Conservation (phyloP, 2,113 vertebrate species). For the Phalacrocorax brasilianus region DNA sequence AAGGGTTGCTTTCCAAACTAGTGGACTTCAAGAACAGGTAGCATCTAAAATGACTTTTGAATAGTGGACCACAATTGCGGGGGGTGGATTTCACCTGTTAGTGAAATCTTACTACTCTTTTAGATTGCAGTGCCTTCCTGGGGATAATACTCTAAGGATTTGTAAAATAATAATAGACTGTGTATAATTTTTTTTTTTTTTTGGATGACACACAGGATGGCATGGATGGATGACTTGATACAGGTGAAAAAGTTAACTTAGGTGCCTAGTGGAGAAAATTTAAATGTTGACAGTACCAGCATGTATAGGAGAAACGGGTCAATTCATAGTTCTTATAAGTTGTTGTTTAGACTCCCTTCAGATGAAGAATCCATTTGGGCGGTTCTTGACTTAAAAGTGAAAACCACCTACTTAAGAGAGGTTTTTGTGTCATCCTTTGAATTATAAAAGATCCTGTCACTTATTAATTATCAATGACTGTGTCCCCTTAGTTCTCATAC, state of each 20-base stretch:
- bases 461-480: neutral
- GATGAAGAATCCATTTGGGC: neutral
- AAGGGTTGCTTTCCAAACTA: neutral
- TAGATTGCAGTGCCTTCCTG: neutral
- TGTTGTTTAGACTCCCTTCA: neutral
- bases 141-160: neutral
- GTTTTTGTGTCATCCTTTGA: neutral
- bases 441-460: neutral
- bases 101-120: neutral
- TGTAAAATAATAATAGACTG: neutral
- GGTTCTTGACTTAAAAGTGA: neutral
- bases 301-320: neutral
- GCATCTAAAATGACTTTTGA: neutral
- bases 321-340: neutral
- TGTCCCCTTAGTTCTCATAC: neutral
- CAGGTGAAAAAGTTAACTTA: neutral
- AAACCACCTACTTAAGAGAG: neutral
- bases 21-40: neutral
- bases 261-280: neutral
- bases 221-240: neutral
- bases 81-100: neutral
- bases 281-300: neutral
- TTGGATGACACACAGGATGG: too few species aligned
- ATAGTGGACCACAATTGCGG: neutral
- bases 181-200: neutral